phyloP scores from a whole-genome alignment of 2,888 invertebrate species.

The Melangyna quadrimaculata region DNA sequence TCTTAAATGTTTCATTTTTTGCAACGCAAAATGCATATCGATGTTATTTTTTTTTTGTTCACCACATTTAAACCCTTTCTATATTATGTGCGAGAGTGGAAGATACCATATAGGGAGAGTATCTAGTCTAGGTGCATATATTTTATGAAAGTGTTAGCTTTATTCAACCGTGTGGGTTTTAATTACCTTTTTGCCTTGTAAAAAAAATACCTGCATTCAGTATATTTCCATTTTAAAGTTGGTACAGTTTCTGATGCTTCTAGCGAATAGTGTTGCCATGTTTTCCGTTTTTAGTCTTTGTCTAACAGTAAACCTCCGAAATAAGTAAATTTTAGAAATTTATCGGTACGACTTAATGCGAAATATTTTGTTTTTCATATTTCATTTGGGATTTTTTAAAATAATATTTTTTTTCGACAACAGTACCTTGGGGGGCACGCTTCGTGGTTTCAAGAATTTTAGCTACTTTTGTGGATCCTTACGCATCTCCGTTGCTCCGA shows the following conservation, averaged over 20 bases:
- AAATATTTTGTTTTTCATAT: too few species aligned
- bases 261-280: background rate
- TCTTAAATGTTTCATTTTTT: background rate
- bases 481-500: too few species aligned
- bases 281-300: background rate
- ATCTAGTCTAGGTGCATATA: background rate
- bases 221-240: conserved; percentile 12
- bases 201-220: conserved; percentile 30
- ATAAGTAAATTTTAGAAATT: too few species aligned
- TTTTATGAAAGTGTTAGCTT: background rate
- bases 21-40: conserved; percentile 22
- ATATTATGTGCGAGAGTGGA: background rate
- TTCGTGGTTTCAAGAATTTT: too few species aligned
- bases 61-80: background rate
- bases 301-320: too few species aligned
- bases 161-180: conserved; percentile 53
- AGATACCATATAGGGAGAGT: background rate
- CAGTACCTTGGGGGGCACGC: too few species aligned
- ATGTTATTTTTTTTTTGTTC: background rate
- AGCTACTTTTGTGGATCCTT: too few species aligned
- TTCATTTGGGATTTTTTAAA: too few species aligned
- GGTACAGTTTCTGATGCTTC: background rate
- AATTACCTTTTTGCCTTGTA: conserved; percentile 43
- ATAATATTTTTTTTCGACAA: too few species aligned
- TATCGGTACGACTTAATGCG: too few species aligned